Percentiles rank a stretch among this genome's conserved stretches.
phyloP scores from a whole-genome alignment of 2,797 vertebrate species.

The Paratrypauchen microcephalus region DNA sequence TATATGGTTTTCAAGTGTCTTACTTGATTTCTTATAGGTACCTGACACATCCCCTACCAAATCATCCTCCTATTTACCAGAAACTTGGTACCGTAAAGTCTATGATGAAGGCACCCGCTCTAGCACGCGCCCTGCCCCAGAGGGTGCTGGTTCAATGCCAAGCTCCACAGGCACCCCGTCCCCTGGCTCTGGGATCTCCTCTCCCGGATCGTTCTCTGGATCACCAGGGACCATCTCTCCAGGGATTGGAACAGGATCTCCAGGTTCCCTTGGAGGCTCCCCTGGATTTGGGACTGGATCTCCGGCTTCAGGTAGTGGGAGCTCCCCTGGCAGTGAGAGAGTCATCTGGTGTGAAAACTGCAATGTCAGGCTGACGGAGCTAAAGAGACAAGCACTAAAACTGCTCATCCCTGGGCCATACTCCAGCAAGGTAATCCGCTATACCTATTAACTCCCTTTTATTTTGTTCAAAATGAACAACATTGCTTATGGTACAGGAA shows the following conservation, averaged over 20 bases:
- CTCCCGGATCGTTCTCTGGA: conserved; percentile 90
- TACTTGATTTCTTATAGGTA: conserved; percentile 71
- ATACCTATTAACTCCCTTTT: not conserved
- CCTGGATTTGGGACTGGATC: conserved; percentile 95
- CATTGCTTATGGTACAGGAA: conserved; percentile 26
- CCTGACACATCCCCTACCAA: conserved; percentile 90
- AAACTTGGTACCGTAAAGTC: conserved; percentile 93
- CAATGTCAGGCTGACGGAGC: conserved; percentile 89
- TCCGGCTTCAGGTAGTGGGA: conserved; percentile 92
- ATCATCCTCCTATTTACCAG: conserved; percentile 88
- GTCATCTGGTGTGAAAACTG: conserved; percentile 96
- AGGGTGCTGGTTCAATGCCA: conserved; percentile 92
- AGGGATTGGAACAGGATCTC: conserved; percentile 91
- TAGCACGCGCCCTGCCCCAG: conserved; percentile 84
- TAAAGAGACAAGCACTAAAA: conserved; percentile 93
- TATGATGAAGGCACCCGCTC: conserved; percentile 88
- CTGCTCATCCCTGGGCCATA: conserved; percentile 91
- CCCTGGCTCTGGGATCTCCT: conserved; percentile 93
- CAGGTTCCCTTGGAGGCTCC: conserved; percentile 91
- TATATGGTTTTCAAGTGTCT: not conserved
- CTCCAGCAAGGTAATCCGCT: conserved; percentile 86
- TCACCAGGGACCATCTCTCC: conserved; percentile 92
- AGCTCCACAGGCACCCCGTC: conserved; percentile 94
- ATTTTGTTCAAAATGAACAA: not conserved
- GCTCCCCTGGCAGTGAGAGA: conserved; percentile 93